These are phyloP conservation scores for human (Homo sapiens) DNA, from an alignment of 2,113 vertebrate genomes.

Conservation along the genomic window GRCh38 chr3:54094501-54095000, in stretches of 20 bases:
- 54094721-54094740: background rate
- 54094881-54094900: background rate
- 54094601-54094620: background rate
- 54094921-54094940: background rate
- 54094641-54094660: background rate
- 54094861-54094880: background rate
- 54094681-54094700: background rate
- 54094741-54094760: background rate
- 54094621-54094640: background rate
- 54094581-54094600: background rate
- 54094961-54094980: conserved; percentile 30
- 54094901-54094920: background rate
- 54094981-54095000: conserved; percentile 67
- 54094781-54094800: background rate
- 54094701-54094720: conserved; percentile 28
- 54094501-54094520: background rate
- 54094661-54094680: background rate
- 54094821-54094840: background rate
- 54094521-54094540: background rate
- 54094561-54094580: background rate
- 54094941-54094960: background rate
- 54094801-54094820: background rate
- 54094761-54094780: conserved; percentile 20
- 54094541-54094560: background rate
- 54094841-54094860: background rate